phyloP scores from a whole-genome alignment of 2,888 invertebrate species.

The Metalampra italica region DNA sequence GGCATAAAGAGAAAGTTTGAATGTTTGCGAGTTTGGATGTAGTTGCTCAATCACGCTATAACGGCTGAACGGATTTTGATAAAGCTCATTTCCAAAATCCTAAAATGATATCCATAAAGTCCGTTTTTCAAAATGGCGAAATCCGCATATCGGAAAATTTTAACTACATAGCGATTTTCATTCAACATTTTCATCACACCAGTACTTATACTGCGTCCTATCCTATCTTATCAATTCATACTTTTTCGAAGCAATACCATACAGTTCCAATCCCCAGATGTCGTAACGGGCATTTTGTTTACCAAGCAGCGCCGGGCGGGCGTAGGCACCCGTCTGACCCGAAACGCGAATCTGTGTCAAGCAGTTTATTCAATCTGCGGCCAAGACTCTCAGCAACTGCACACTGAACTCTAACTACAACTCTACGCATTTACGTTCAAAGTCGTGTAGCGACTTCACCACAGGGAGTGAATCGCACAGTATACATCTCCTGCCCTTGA shows the following conservation, averaged over 20 bases:
- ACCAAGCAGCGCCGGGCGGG: slow-evolving; percentile 16
- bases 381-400: slow-evolving; percentile 44
- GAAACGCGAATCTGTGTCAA: slow-evolving; percentile 77
- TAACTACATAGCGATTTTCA: too few relatives aligned
- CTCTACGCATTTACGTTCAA: slow-evolving; percentile 31
- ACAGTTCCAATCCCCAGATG: slow-evolving; percentile 30
- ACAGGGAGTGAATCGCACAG: slow-evolving; percentile 44
- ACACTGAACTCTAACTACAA: slow-evolving; percentile 40
- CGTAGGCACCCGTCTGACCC: slow-evolving; percentile 67
- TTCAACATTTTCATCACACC: too few relatives aligned
- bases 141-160: too few relatives aligned
- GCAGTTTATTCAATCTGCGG: slow-evolving; percentile 77
- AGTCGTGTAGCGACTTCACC: slow-evolving; percentile 23
- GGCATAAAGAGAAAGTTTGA: too few relatives aligned
- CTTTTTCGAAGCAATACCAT: not conserved
- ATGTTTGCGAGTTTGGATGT: too few relatives aligned
- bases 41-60: too few relatives aligned
- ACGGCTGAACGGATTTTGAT: too few relatives aligned
- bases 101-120: too few relatives aligned
- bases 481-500: slow-evolving; percentile 61
- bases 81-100: not conserved
- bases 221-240: not conserved
- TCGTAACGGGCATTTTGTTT: slow-evolving; percentile 65
- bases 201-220: too few relatives aligned
- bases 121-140: too few relatives aligned